Base-by-base conservation (phyloP, 2,888 invertebrate species). In the Pterobdella sp. region DNA sequence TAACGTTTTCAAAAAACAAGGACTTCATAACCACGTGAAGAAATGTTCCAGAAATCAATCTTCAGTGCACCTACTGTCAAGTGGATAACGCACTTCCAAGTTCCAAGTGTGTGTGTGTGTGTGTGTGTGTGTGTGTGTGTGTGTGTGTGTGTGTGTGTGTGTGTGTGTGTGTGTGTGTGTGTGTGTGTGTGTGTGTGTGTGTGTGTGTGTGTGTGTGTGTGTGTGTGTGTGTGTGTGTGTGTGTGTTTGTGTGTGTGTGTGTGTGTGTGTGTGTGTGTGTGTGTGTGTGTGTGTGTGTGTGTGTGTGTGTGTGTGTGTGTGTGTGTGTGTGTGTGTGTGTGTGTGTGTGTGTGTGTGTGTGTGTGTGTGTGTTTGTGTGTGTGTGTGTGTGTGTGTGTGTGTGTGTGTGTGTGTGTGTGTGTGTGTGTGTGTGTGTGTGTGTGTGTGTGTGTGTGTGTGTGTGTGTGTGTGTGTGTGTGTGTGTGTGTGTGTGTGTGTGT, bases 391-490 rank as follows among this genome's bases (percentile, higher is more conserved):
- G n/a, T n/a, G 37, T 74, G 72, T 72, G 42, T 72, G 66, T 74
- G 36, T 72, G 60, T 74, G 56, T 74, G 72, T 72, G 60, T 72
- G 56, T 74, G 60, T 72, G 63, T 34, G 42, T 72, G 67, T 68
- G 68, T 72, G 72, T 72, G 63, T 68, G 68, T 72, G 63, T 72
- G 68, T 60, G 63, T 56, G 66, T 74, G 35, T 68, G 68, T 68
- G 37, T 68, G 65, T 2, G 31, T 65, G 65, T 65, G 31, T 65
- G 65, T 65, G 31, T 65, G 65, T 65, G 52, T 65, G 65, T 65
- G 31, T 65, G 65, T 65, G 31, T 65, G 65, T 65, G 31, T 65
- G 65, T 65, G 31, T 68, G 34, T 68, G n/a, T 68, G 35, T 68
- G 37, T 68, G 75, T 77, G 29, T 68, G 65, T 65, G 31, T 65